A percentile compares a stretch with the other conserved stretches of the same genome.
Evolutionary conservation across 2,888 invertebrate genomes (phyloP).

Genomic region (Ypsolopha sequella): DNA sequence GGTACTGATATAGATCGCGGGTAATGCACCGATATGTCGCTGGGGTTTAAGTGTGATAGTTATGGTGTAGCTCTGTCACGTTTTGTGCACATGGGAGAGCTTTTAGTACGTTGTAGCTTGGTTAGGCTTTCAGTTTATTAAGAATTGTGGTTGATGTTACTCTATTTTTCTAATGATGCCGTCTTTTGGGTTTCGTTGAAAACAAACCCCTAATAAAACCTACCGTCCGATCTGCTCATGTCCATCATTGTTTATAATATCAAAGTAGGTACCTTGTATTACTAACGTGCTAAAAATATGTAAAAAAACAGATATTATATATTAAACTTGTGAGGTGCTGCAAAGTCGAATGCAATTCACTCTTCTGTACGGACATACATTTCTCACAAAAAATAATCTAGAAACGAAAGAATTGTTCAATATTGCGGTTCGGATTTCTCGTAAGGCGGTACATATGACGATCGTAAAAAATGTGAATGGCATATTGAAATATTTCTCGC

Average conservation of each 20-base stretch:
- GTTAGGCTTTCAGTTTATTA: too few species aligned
- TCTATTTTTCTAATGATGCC: too few species aligned
- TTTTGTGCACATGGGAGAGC: neutral
- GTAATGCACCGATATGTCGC: conserved; percentile 54
- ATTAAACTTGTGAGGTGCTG: neutral
- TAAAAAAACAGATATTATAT: too few species aligned
- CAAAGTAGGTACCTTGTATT: too few species aligned
- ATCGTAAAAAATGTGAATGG: conserved; percentile 64
- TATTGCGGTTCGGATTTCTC: conserved; percentile 53
- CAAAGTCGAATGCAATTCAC: neutral
- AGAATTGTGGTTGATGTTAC: too few species aligned
- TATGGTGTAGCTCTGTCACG: conserved; percentile 13
- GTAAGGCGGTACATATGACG: conserved; percentile 52
- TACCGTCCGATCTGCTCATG: too few species aligned
- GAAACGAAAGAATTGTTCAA: conserved; percentile 36
- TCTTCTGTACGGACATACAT: neutral
- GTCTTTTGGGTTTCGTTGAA: too few species aligned
- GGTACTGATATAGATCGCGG: conserved; percentile 45
- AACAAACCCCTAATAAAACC: too few species aligned
- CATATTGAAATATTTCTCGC: conserved; percentile 64
- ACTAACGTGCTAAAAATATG: too few species aligned
- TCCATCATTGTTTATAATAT: too few species aligned
- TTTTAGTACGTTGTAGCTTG: too few species aligned
- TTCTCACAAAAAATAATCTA: conserved; percentile 8
- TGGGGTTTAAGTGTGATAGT: conserved; percentile 32